Conservation (phyloP, 2,888 invertebrate genomes). For the Germaria angustata region DNA sequence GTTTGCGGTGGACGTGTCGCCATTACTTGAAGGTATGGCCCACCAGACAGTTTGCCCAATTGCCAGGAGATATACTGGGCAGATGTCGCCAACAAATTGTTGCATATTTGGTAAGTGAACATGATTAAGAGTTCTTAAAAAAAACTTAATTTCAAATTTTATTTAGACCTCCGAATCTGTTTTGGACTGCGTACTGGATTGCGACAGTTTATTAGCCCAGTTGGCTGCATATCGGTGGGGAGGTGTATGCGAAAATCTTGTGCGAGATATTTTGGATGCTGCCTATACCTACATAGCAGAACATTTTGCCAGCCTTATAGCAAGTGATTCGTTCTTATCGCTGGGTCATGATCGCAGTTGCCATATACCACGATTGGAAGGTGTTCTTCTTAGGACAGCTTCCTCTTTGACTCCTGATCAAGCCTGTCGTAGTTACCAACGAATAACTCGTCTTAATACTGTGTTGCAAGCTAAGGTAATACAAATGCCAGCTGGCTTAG, state of each 20-base stretch:
- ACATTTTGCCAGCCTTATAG: constrained; percentile 88
- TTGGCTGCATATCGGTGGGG: constrained; percentile 92
- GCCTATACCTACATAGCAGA: constrained; percentile 89
- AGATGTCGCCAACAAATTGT: constrained; percentile 92
- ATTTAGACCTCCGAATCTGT: constrained; percentile 87
- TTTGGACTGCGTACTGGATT: constrained; percentile 90
- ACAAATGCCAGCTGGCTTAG: constrained; percentile 78
- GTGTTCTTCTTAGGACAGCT: constrained; percentile 88
- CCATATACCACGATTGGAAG: constrained; percentile 88
- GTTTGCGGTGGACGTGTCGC: constrained; percentile 92
- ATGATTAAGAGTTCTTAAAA: not conserved
- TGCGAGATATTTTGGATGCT: constrained; percentile 89
- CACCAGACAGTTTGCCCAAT: constrained; percentile 91
- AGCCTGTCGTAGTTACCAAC: constrained; percentile 88
- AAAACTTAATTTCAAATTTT: not conserved
- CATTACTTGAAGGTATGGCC: constrained; percentile 95
- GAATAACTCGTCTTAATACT: constrained; percentile 78
- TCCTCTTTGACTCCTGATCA: constrained; percentile 90
- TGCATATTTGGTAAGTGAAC: constrained; percentile 85
- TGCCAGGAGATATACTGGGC: constrained; percentile 90
- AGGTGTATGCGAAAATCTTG: constrained; percentile 85
- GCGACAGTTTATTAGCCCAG: constrained; percentile 89
- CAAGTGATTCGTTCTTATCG: constrained; percentile 84
- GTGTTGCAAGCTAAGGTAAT: constrained; percentile 79
- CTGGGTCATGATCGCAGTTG: constrained; percentile 87